Base-by-base conservation (phyloP, 2,113 vertebrate genomes). In the Limnothrissa miodon region DNA sequence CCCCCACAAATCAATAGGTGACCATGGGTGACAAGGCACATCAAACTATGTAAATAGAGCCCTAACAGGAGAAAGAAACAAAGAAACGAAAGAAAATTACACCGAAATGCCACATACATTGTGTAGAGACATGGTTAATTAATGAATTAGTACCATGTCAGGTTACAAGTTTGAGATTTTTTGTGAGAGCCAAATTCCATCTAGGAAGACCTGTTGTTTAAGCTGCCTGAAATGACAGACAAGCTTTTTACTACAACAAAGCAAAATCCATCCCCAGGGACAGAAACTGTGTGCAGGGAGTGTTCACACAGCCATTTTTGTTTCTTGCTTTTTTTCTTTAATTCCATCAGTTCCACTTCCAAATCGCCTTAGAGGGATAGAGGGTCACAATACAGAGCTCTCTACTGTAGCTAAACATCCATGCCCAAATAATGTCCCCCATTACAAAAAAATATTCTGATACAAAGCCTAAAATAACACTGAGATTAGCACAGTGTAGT, bases 301-400 rank as follows among this genome's bases (percentile, higher is more conserved):
- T 33, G 59, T 13, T 66, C 25, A 29, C 25, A 45, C 59, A 56
- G 19, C 5, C 4, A 19, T 74, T 85, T 87, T 86, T 45, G 66
- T 48, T 36, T 25, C 59, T 66, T 66, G 10, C 2, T 21, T 53
- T 53, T 53, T 33, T 74, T 74, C 45, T 81, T 15, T 66, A 66
- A 82, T 83, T 74, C 53, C 79, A 85, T 88, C 81, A 78, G 85
- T 85, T 80, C 66, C 46, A 81, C 74, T 78, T 81, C 70, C 39
- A 80, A 88, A 88, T 88, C 8, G 78, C 19, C 23, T 39, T 82
- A 84, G 82, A 82, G 80, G 82, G 81, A 83, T 4, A 51, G 46
- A 79, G 51, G 81, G 45, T 39, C 82, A 80, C 66, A 66, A 66
- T 66, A 85, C 80, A 84, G 80, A 79, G 83, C 80, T 80, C 4